Evolutionary conservation across 2,113 vertebrate species (phyloP).

Genomic region (Aspidoscelis tigris): DNA sequence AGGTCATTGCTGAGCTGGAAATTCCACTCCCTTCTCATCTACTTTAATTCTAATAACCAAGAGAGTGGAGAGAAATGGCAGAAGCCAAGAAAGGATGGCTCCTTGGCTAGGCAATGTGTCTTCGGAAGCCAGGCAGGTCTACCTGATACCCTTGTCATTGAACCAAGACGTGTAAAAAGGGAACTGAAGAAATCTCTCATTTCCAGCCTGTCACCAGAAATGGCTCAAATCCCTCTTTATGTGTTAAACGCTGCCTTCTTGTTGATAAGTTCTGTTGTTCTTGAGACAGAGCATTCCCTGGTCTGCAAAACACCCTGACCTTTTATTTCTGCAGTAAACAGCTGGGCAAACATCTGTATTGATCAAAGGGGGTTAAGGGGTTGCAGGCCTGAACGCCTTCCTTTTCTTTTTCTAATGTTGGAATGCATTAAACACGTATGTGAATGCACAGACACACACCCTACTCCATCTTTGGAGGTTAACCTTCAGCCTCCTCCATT

Average conservation of each 20-base stretch:
- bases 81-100: constrained; percentile 1
- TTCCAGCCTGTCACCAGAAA: constrained; percentile 2
- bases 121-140: constrained; percentile 10
- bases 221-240: rapidly evolving
- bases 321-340: constrained; percentile 7
- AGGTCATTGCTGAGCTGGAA: constrained; percentile 38
- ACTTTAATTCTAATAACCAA: constrained; percentile 55
- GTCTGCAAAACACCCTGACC: background rate
- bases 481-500: background rate
- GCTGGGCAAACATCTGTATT: background rate
- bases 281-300: background rate
- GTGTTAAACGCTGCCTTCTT: background rate
- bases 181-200: constrained; percentile 6
- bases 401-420: rapidly evolving
- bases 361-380: background rate
- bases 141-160: background rate
- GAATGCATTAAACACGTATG: background rate
- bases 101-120: background rate
- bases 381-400: background rate
- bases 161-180: background rate
- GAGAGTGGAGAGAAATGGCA: constrained; percentile 27
- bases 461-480: background rate
- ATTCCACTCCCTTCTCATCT: constrained; percentile 38
- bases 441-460: background rate
- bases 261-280: background rate